Percentiles rank a stretch among this genome's conserved stretches.
phyloP scores from a whole-genome alignment of 1,140 invertebrate genomes.

The Olivierus martensii region DNA sequence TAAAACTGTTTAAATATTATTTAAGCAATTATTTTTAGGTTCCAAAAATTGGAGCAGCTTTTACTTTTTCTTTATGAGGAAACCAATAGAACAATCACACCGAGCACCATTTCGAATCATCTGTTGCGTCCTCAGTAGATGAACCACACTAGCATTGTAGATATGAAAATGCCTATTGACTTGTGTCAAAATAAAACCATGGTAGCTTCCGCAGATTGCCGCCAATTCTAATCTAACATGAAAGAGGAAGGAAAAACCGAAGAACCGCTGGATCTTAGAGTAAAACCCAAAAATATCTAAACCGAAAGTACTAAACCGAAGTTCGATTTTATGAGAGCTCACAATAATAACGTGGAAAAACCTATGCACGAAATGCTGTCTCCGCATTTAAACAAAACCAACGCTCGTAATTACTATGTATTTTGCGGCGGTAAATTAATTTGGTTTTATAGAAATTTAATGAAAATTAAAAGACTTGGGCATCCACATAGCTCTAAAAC shows the following conservation, averaged over 20 bases:
- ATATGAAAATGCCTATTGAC: not conserved
- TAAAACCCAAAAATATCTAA: not conserved
- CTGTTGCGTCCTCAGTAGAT: too few species aligned
- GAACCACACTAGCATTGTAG: too few species aligned
- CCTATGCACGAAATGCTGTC: not conserved
- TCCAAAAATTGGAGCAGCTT: too few species aligned
- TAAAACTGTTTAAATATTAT: too few species aligned
- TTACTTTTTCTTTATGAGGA: too few species aligned
- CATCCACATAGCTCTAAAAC: too few species aligned
- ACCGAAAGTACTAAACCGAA: slow-evolving; percentile 2
- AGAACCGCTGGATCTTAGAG: not conserved
- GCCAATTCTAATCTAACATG: not conserved
- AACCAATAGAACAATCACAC: too few species aligned
- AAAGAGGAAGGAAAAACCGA: not conserved
- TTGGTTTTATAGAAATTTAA: too few species aligned
- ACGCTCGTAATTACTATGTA: slow-evolving; percentile 88
- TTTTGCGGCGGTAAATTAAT: too few species aligned
- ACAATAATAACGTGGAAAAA: not conserved
- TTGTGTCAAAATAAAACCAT: not conserved
- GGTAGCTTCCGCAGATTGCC: not conserved
- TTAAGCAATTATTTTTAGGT: too few species aligned
- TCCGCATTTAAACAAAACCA: slow-evolving; percentile 31
- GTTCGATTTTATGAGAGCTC: slow-evolving; percentile 2
- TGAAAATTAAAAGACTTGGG: too few species aligned
- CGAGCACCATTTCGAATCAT: too few species aligned